Percentiles rank a stretch among this genome's conserved stretches.
phyloP scores from a whole-genome alignment of 2,113 vertebrate species.

The Alouatta palliata region DNA sequence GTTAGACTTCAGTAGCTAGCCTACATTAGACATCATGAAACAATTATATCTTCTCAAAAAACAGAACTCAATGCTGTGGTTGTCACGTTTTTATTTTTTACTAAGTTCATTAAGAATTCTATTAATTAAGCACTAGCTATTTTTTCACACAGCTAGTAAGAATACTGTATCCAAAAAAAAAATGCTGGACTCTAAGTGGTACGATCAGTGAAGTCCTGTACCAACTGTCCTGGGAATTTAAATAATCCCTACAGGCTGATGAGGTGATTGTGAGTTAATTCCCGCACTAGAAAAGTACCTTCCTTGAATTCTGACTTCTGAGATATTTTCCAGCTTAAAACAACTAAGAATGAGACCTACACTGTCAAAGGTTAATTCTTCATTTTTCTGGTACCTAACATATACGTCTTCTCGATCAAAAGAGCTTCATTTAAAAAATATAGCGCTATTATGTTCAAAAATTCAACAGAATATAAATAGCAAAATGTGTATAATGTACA shows the following conservation, averaged over 20 bases:
- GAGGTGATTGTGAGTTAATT: constrained; percentile 46
- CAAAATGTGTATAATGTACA: background rate
- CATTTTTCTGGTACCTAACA: background rate
- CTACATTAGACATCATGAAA: background rate
- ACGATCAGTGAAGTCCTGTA: constrained; percentile 33
- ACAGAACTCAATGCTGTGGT: background rate
- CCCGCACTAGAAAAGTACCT: constrained; percentile 42
- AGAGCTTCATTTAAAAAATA: constrained; percentile 22
- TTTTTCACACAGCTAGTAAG: background rate
- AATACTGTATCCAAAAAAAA: constrained; percentile 16
- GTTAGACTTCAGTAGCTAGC: background rate
- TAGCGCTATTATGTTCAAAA: background rate
- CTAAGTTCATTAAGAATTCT: background rate
- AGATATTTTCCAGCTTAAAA: constrained; percentile 38
- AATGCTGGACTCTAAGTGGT: background rate
- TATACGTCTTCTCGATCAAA: background rate
- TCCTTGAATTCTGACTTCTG: constrained; percentile 62
- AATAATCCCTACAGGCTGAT: constrained; percentile 39
- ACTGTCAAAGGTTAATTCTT: background rate
- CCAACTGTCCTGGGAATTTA: constrained; percentile 62
- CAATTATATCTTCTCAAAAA: background rate
- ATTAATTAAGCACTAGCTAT: background rate
- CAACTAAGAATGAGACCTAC: constrained; percentile 31
- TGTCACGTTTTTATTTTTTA: background rate
- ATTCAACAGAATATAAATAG: constrained; percentile 16